These are phyloP conservation scores for Lacerta viridis DNA, from an alignment of 2,797 vertebrate species.

Conservation along the genomic window DNA sequence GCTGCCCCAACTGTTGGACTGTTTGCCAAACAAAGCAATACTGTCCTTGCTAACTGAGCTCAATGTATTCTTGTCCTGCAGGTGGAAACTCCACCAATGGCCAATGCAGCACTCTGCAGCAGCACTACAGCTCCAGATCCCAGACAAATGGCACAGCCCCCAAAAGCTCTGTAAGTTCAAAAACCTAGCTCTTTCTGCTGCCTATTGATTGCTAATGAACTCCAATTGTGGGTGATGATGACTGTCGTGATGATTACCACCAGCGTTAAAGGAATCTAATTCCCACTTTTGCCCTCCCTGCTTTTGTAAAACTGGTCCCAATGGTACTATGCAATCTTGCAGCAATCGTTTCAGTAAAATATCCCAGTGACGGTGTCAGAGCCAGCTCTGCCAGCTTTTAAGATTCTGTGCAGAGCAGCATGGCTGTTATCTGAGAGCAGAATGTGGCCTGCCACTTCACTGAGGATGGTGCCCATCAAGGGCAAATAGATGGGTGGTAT, in stretches of 20 bases:
- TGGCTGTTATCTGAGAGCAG: not conserved
- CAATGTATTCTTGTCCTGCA: not conserved
- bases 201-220: not conserved
- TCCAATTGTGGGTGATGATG: not conserved
- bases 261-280: not conserved
- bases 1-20: not conserved
- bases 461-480: rapidly evolving
- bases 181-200: not conserved
- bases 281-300: too few relatives aligned
- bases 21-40: not conserved
- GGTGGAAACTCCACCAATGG: slow-evolving; percentile 33
- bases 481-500: rapidly evolving
- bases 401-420: not conserved
- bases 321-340: not conserved
- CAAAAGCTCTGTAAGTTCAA: slow-evolving; percentile 68
- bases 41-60: not conserved
- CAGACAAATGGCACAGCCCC: slow-evolving; percentile 74
- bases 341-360: not conserved
- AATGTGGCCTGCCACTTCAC: rapidly evolving
- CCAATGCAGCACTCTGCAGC: slow-evolving; percentile 65
- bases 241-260: not conserved
- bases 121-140: slow-evolving; percentile 80
- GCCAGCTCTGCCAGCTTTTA: not conserved
- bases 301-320: not conserved
- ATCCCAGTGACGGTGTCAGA: not conserved